Evolutionary conservation across 2,797 vertebrate genomes (phyloP).

Genomic region (Streptopelia turtur): DNA sequence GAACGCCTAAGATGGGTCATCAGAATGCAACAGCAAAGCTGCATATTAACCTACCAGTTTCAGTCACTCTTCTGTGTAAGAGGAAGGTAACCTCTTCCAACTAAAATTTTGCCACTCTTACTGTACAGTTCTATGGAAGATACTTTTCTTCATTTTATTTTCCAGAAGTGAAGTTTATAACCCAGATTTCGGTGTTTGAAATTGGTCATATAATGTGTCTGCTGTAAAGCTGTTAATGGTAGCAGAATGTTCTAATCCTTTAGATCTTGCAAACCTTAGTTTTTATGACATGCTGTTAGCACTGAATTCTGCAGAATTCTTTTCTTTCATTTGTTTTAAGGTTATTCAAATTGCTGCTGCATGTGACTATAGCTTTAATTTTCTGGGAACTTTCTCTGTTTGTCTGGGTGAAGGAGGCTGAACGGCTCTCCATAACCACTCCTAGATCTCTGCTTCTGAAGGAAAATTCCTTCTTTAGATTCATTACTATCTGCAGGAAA

Average conservation of each 20-base stretch:
- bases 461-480: background rate
- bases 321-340: conserved; percentile 6
- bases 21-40: background rate
- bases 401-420: background rate
- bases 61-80: background rate
- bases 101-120: background rate
- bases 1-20: background rate
- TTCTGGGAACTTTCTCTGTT: background rate
- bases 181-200: background rate
- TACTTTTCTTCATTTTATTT: conserved; percentile 25
- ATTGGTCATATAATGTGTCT: conserved; percentile 9
- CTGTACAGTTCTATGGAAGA: background rate
- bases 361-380: background rate
- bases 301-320: conserved; percentile 4
- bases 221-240: conserved; percentile 16
- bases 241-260: conserved; percentile 28
- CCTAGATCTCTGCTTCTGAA: background rate
- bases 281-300: conserved; percentile 7
- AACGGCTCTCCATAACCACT: background rate
- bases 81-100: background rate
- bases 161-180: conserved; percentile 30
- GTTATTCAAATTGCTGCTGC: background rate
- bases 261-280: background rate
- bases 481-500: background rate
- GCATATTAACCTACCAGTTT: background rate